A percentile compares a stretch with the other conserved stretches of the same genome.
Conservation (phyloP, 2,888 invertebrate species). For the Halictus quadricinctus region DNA sequence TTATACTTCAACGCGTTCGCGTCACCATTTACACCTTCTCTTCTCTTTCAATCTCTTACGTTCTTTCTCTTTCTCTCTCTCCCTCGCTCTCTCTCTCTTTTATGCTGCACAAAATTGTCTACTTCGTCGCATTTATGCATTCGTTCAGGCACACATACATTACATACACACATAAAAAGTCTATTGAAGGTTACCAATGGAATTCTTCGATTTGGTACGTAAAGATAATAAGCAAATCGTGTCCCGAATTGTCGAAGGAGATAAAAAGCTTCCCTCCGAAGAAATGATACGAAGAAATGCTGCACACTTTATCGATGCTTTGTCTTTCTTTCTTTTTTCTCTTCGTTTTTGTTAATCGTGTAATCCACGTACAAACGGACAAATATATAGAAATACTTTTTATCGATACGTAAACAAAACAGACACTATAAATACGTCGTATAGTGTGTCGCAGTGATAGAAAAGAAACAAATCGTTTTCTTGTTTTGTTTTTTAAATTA, state of each 20-base stretch:
- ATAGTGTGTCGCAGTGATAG: not conserved
- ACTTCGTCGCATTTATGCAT: conserved; percentile 33
- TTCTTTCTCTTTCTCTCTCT: conserved; percentile 44
- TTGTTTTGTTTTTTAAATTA: not conserved
- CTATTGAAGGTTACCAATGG: conserved; percentile 30
- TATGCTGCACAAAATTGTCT: conserved; percentile 38
- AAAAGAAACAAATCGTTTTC: not conserved
- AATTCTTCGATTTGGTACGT: conserved; percentile 16
- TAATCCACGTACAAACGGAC: not conserved
- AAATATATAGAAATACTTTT: conserved; percentile 17
- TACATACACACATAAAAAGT: conserved; percentile 31
- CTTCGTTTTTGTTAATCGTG: conserved; percentile 1
- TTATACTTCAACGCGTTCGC: conserved; percentile 36
- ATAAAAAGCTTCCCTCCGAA: not conserved
- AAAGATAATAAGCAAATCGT: conserved; percentile 13
- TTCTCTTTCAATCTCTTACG: not conserved
- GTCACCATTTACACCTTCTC: conserved; percentile 69
- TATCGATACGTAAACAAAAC: not conserved
- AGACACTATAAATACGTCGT: not conserved
- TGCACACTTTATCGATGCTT: conserved; percentile 21
- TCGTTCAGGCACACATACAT: conserved; percentile 27
- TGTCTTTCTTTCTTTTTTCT: conserved; percentile 5
- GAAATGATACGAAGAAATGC: conserved; percentile 40
- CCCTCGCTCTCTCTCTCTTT: conserved; percentile 43
- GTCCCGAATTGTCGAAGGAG: not conserved